Evolutionary conservation across 1,140 invertebrate species (phyloP).

Genomic region (Sesamia nonagrioides): DNA sequence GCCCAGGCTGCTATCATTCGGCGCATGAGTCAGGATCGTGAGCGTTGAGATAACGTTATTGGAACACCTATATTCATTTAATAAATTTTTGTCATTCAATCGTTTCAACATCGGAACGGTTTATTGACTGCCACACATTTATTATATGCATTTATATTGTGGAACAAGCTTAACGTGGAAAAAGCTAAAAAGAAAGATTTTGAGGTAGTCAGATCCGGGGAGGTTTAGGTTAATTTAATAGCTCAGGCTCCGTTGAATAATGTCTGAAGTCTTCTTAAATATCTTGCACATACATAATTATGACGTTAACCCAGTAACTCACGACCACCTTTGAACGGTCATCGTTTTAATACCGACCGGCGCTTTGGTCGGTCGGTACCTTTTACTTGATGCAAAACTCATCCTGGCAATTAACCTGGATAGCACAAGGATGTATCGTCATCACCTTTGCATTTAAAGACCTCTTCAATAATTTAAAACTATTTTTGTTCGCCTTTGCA

Average conservation of each 20-base stretch:
- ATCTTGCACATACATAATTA: not conserved
- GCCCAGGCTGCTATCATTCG: conserved; percentile 45
- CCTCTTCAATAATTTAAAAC: not conserved
- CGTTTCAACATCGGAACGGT: not conserved
- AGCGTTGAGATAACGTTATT: conserved; percentile 20
- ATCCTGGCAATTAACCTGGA: conserved; percentile 12
- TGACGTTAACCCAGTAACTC: not conserved
- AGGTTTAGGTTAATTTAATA: too few relatives aligned
- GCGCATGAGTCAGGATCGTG: conserved; percentile 24
- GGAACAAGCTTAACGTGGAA: too few relatives aligned
- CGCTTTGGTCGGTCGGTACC: too few relatives aligned
- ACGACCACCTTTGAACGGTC: not conserved
- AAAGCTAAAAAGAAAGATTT: too few relatives aligned
- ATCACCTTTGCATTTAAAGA: conserved; percentile 16
- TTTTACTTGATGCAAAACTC: not conserved
- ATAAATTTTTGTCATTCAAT: conserved; percentile 25
- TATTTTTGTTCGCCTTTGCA: conserved; percentile 21
- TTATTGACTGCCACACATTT: not conserved
- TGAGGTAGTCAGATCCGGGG: too few relatives aligned
- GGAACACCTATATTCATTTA: conserved; percentile 25
- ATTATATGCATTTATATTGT: too few relatives aligned
- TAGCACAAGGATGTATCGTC: conserved; percentile 16
- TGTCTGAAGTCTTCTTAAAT: too few relatives aligned
- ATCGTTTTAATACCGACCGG: not conserved
- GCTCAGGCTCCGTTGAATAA: too few relatives aligned